Evolutionary conservation across 2,113 vertebrate genomes (phyloP).

Genomic region (Phaethornis superciliosus): DNA sequence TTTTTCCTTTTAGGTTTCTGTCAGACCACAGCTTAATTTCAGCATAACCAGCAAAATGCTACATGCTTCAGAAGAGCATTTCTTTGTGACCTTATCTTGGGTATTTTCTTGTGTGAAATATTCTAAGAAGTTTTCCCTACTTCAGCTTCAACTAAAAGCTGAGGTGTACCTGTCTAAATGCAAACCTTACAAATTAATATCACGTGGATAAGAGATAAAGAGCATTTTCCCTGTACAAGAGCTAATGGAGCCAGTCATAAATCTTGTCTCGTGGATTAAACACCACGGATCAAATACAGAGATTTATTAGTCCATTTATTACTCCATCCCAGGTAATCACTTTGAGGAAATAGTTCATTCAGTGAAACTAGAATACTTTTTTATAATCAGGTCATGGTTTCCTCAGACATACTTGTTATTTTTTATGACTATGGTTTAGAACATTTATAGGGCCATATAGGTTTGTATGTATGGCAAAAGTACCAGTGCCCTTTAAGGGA

Average conservation of each 20-base stretch:
- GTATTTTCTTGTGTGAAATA: not conserved
- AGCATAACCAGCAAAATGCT: not conserved
- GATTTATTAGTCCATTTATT: constrained; percentile 65
- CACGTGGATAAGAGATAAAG: not conserved
- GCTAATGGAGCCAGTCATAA: constrained; percentile 50
- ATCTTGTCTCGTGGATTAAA: constrained; percentile 54
- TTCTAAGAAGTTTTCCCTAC: not conserved
- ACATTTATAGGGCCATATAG: not conserved
- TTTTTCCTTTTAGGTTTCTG: not conserved
- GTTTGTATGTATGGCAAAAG: not conserved
- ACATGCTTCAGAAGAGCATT: not conserved
- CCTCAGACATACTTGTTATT: constrained; percentile 46
- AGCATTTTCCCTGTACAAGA: constrained; percentile 14
- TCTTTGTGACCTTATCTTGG: not conserved
- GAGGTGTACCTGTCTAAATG: not conserved
- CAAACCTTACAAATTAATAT: not conserved
- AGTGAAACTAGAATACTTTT: constrained; percentile 40
- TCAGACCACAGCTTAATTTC: not conserved
- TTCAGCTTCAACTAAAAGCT: not conserved
- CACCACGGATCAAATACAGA: constrained; percentile 47
- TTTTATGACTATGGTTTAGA: constrained; percentile 26
- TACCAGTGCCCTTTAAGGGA: not conserved
- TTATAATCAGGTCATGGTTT: constrained; percentile 54
- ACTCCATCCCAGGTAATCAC: constrained; percentile 45
- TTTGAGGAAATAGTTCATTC: constrained; percentile 55